A percentile compares a stretch with the other conserved stretches of the same genome.
Conservation (phyloP, 2,888 invertebrate genomes). For the Hyles lineata region DNA sequence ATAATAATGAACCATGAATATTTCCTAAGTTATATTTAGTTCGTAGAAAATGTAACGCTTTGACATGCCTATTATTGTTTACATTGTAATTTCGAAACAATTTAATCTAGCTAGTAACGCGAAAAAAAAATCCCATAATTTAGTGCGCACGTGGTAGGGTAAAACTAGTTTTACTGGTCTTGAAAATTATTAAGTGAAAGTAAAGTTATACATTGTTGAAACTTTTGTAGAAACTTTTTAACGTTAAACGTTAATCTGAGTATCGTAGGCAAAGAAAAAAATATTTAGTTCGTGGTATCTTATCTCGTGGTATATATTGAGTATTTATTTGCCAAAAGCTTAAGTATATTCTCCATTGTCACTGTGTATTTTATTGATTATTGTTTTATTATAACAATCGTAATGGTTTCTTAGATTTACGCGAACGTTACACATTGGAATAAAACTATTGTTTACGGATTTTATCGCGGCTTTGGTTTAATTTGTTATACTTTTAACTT, state of each 20-base stretch:
- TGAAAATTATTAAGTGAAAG: too few relatives aligned
- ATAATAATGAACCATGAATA: constrained; percentile 22
- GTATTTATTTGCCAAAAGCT: background rate
- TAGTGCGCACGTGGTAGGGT: background rate
- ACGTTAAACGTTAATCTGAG: too few relatives aligned
- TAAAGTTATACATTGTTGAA: too few relatives aligned
- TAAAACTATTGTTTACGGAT: too few relatives aligned
- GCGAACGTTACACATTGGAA: too few relatives aligned
- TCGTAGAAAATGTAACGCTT: background rate
- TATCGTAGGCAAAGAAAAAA: too few relatives aligned
- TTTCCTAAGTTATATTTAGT: constrained; percentile 11
- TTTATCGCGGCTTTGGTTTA: too few relatives aligned
- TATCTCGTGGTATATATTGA: background rate
- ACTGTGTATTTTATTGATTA: background rate
- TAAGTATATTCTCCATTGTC: background rate
- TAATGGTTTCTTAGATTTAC: background rate
- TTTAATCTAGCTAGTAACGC: background rate
- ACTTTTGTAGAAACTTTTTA: too few relatives aligned
- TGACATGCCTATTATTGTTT: background rate
- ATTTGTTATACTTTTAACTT: too few relatives aligned
- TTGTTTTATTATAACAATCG: background rate
- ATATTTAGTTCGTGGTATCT: too few relatives aligned
- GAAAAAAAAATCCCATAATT: background rate
- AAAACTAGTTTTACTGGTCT: too few relatives aligned
- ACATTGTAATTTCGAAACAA: background rate